Evolutionary conservation across 2,113 vertebrate species (phyloP), one percentile per base, ranked within the genome.

Genomic region (Salminus brasiliensis): DNA sequence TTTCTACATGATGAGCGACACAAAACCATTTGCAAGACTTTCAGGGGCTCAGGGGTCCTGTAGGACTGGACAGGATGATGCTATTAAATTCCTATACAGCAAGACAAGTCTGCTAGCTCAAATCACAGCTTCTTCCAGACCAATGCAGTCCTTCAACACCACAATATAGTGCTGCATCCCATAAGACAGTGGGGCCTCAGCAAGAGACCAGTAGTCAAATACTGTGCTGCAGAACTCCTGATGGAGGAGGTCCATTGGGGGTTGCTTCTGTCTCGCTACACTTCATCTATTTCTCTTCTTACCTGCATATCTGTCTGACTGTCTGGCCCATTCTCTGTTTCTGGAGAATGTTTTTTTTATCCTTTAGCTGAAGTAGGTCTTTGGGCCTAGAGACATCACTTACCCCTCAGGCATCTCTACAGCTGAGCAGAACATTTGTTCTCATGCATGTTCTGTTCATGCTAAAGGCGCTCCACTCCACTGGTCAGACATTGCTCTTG

Each of bases 21-120:
- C 79, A 81, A n/a, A 55, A 12, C 32, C 39, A 68, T 67, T 23
- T 18, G 10, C 43, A 41, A 69, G 70, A 36, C 23, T 57, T 69
- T 36, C 18, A 11, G 16, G 52, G 34, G 60, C 53, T 55, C 45
- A 69, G 71, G 43, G 27, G 63, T n/a, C 62, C 15, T 16, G 52
- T 34, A 57, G 59, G 76, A 30, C 27, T 39, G 72, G 23, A 66
- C 53, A 55, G 36, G 72, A 75, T 39, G 57, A 65, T 49, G 71
- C 47, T 71, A 71, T 83, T 53, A 53, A 67, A 59, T 79, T 74
- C 53, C 62, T 60, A 15, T 36, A 41, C 23, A 53, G 27, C 30
- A 32, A 82, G 65, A 60, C 32, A 49, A 43, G 41, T 75, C 41
- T 53, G 73, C 69, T 82, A 82, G 75, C 69, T 66, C 43, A 67